Evolutionary conservation across 2,113 vertebrate genomes (phyloP).

Genomic region (Phainopepla nitens): DNA sequence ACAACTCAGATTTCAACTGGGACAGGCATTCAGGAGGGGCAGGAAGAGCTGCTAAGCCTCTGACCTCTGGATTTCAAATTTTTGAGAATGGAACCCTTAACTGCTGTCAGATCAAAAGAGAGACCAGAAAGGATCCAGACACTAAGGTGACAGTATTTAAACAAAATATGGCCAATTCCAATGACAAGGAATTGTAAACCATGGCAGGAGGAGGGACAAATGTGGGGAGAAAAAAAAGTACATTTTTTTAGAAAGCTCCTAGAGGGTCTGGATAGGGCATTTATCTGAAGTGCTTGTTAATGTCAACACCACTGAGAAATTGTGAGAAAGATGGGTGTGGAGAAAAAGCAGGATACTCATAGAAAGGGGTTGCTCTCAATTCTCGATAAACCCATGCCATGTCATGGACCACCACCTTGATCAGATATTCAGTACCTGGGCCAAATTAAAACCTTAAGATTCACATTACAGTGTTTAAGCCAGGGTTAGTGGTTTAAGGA

Average conservation of each 20-base stretch:
- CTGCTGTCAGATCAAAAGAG: not conserved
- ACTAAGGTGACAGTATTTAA: not conserved
- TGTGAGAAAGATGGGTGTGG: not conserved
- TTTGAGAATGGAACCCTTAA: not conserved
- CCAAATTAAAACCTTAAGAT: not conserved
- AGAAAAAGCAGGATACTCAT: not conserved
- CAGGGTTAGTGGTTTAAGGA: not conserved
- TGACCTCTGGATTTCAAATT: not conserved
- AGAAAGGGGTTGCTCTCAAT: not conserved
- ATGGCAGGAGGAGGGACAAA: not conserved
- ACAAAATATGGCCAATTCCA: not conserved
- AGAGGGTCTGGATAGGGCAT: not conserved
- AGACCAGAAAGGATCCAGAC: not conserved
- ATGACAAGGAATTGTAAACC: not conserved
- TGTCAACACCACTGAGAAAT: not conserved
- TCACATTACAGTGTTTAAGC: not conserved
- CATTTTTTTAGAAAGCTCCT: not conserved
- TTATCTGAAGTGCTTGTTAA: not conserved
- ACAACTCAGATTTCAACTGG: not conserved
- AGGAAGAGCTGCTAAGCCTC: not conserved
- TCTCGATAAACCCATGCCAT: not conserved
- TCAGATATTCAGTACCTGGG: not conserved
- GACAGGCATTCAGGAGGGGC: not conserved
- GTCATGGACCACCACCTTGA: not conserved
- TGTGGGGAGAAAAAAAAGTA: fast-evolving